phyloP scores from a whole-genome alignment of 2,113 vertebrate species.

The Paratilapia polleni region DNA sequence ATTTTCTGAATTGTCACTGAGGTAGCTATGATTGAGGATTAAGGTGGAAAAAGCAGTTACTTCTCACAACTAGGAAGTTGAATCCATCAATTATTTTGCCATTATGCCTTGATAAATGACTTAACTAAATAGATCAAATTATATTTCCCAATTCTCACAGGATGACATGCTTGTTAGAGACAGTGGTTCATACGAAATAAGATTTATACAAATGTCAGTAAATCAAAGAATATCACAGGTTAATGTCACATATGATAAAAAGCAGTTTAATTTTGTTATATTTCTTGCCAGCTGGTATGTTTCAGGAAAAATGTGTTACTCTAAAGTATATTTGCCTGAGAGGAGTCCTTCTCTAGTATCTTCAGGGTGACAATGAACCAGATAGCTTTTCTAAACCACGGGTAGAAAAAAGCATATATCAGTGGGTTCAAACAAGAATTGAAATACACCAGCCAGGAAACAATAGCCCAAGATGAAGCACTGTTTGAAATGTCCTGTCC shows the following conservation, averaged over 20 bases:
- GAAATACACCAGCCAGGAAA: conserved; percentile 47
- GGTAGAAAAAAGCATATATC: conserved; percentile 72
- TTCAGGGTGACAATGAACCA: conserved; percentile 65
- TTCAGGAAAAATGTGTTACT: not conserved
- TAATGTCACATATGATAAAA: not conserved
- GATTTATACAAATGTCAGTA: not conserved
- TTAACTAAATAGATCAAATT: too few species aligned
- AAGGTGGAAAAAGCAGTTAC: not conserved
- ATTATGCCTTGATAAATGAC: not conserved
- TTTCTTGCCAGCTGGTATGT: not conserved
- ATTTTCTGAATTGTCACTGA: not conserved
- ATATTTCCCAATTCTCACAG: not conserved
- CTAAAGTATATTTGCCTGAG: conserved; percentile 29
- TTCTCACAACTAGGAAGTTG: not conserved
- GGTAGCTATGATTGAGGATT: too few species aligned
- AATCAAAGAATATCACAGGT: too few species aligned
- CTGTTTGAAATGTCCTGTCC: conserved; percentile 36
- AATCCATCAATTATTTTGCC: not conserved
- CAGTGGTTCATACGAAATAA: not conserved
- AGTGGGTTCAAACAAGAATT: conserved; percentile 71
- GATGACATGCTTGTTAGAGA: not conserved
- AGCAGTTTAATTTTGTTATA: not conserved
- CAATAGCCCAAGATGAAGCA: conserved; percentile 7
- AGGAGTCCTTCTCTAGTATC: conserved; percentile 38
- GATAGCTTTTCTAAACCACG: conserved; percentile 69